phyloP scores from a whole-genome alignment of 2,797 vertebrate species.

The Corythornis leucogaster region DNA sequence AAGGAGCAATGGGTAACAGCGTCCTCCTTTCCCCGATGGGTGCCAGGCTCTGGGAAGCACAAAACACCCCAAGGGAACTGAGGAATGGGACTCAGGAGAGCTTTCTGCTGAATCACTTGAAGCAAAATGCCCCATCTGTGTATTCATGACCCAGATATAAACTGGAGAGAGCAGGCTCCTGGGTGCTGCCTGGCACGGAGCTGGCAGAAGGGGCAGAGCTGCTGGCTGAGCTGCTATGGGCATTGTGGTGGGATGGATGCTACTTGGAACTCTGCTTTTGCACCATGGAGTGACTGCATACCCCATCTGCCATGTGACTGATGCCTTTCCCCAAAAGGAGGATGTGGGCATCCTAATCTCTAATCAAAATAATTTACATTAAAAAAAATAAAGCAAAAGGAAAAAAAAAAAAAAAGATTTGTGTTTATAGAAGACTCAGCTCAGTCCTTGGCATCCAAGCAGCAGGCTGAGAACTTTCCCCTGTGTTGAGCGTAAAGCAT shows the following conservation, averaged over 20 bases:
- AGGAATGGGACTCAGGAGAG: conserved; percentile 19
- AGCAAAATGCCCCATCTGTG: conserved; percentile 24
- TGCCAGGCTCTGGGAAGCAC: conserved; percentile 32
- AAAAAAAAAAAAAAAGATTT: neutral
- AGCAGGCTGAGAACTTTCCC: neutral
- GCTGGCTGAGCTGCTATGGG: neutral
- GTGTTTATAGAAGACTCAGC: neutral
- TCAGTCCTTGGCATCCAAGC: neutral
- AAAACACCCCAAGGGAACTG: neutral
- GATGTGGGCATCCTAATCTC: neutral
- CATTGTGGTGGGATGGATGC: neutral
- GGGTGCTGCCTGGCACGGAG: neutral
- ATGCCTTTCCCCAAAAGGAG: neutral
- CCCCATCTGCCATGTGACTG: neutral
- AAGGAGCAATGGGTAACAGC: neutral
- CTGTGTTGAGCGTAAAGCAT: neutral
- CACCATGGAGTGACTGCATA: neutral
- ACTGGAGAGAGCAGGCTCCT: neutral
- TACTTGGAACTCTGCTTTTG: neutral
- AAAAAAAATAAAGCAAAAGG: neutral
- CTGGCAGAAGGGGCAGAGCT: neutral
- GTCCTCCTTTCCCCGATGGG: neutral
- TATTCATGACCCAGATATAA: conserved; percentile 35
- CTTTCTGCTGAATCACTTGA: neutral
- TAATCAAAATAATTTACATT: neutral